Base-by-base conservation (phyloP, 2,113 vertebrate species). In the Protobothrops flavoviridis region DNA sequence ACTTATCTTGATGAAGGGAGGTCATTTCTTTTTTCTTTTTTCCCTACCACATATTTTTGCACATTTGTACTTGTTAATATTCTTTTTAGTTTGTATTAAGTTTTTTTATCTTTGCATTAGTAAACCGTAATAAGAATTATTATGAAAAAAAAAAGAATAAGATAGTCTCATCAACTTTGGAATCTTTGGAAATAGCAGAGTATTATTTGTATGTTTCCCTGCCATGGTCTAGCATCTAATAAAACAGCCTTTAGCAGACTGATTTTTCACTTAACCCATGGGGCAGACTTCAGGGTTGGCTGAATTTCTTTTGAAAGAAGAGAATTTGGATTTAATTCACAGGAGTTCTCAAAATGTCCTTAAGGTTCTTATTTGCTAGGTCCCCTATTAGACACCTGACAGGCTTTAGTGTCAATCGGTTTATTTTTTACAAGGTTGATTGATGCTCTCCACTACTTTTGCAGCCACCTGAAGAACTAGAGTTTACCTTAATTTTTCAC, bases 391-490 rank as follows among this genome's bases (percentile, higher is more conserved):
- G 93, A 90, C 90, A 95, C 50, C 48, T 85, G 89, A 93, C 86
- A 94, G 94, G 90, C 85, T 94, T 95, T 93, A 90, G 91, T 48
- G 87, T 95, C 94, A 94, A 93, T 92, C 94, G 85, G 88, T 81
- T 87, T 5, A 85, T 91, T 96, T 81, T 93, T 97, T 93, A 94
- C 90, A 92, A 90, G 92, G 92, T 93, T 94, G 95, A 95, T 59
- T 91, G 95, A 96, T 95, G 93, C 94, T 88, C 87, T 87, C 91
- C 92, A 95, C 96, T 94, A 64, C 50, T 96, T 88, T 89, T 91
- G 45, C 23, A 52, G n/a, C 45, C 61, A 93, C 45, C 74, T 87
- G 55, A n/a, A 89, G 45, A 86, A 87, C 81, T 39, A 11, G 33
- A 90, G 64, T 56, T 86, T 93, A 90, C 56, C n/a, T 90, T 48